Evolutionary conservation across 2,113 vertebrate genomes (phyloP), one percentile per base, ranked within the genome.

Genomic region (Cinclus cinclus): DNA sequence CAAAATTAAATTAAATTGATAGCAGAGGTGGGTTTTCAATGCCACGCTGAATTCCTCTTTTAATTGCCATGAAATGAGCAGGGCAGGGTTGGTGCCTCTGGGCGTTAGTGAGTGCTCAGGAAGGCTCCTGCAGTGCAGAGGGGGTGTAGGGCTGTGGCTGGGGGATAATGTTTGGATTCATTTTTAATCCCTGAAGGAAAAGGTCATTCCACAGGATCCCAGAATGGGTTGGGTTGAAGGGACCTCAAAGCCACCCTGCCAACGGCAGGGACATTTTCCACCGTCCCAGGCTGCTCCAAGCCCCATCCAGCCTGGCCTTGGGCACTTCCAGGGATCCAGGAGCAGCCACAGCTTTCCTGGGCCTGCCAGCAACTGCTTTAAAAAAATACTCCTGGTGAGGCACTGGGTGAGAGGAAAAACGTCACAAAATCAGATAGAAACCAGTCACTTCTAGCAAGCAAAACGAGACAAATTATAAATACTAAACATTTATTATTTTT

Each of bases 401-500:
- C 30, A n/a, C 2, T 53, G 77, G 82, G 28, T 13, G 62, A 75
- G 30, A 83, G 19, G 19, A 52, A 81, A 82, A 64, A 46, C 1
- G 1, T 9, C 52, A 67, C 21, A 44, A 52, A 81, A 78, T 3
- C 42, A 35, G 64, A 33, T 0, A 46, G 25, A 59, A 79, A 73
- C 1, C 2, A 0, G 52, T 15, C 37, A 60, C 31, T 90, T 44
- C 67, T 27, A 74, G 65, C 37, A 50, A 95, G 24, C 4, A 78
- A 88, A 73, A 94, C 64, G 9, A 83, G 76, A 44, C 88, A 90
- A 77, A 77, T 78, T 93, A 96, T 68, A 96, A 96, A 96, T 96
- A 95, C 62, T 89, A 83, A 93, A 96, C 94, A 94, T 96, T 97
- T 97, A 97, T 97, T 97, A 30, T 47, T 91, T 82, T 90, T 92